Percentiles rank a stretch among this genome's conserved stretches.
Conservation (phyloP, 2,797 vertebrate genomes). For the Threskiornis aethiopicus region DNA sequence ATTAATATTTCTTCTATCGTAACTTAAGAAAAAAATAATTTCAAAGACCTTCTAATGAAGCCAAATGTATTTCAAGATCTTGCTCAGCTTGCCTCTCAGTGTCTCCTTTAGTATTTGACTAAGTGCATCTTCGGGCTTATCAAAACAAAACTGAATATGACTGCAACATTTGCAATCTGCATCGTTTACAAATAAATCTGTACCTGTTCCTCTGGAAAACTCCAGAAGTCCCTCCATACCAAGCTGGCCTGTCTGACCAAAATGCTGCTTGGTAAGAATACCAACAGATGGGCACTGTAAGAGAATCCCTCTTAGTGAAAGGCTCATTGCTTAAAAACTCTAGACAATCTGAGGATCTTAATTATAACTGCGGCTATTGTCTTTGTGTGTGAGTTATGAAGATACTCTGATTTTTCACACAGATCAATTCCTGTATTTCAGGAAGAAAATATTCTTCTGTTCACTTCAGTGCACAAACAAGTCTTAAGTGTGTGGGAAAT, state of each 20-base stretch:
- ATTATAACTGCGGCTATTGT: background rate
- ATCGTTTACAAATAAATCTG: background rate
- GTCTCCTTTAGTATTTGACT: background rate
- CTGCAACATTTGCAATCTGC: background rate
- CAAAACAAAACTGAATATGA: background rate
- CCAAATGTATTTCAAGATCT: background rate
- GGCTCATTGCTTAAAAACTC: background rate
- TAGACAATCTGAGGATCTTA: background rate
- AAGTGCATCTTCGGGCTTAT: accelerated
- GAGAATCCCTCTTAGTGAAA: background rate
- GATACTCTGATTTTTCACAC: background rate
- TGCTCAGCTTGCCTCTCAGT: background rate
- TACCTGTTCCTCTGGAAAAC: background rate
- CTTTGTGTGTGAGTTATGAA: background rate
- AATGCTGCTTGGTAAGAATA: background rate
- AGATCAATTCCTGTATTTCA: background rate
- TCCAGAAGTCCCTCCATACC: background rate
- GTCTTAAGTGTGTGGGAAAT: background rate
- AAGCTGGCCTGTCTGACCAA: background rate
- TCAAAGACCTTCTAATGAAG: background rate
- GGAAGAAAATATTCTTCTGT: background rate
- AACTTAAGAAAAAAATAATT: background rate
- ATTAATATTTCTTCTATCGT: background rate
- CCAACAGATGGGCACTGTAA: background rate
- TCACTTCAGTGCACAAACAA: background rate